Evolutionary conservation across 2,888 invertebrate species (phyloP).

Genomic region (Mermis nigrescens): DNA sequence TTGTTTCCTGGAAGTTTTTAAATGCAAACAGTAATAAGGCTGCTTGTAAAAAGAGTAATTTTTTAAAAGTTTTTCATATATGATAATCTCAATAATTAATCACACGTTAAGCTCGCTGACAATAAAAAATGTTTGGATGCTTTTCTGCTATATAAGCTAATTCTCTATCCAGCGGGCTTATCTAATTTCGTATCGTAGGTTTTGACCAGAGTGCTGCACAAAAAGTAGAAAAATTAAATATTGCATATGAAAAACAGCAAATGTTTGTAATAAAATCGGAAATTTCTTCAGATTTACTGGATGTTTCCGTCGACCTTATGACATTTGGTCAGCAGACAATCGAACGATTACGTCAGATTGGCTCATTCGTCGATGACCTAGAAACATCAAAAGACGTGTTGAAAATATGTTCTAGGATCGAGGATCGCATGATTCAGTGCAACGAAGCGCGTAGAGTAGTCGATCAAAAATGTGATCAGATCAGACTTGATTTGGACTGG

Average conservation of each 20-base stretch:
- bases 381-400: slow-evolving; percentile 37
- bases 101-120: no score
- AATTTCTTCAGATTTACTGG: slow-evolving; percentile 44
- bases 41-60: no score
- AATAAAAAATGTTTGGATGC: no score
- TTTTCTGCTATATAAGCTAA: no score
- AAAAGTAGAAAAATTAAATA: no score
- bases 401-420: slow-evolving; percentile 37
- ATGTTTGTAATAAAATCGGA: not conserved
- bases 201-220: no score
- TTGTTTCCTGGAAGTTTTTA: no score
- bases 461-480: slow-evolving; percentile 44
- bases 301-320: slow-evolving; percentile 56
- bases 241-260: no score
- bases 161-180: not conserved
- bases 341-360: slow-evolving; percentile 52
- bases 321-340: slow-evolving; percentile 57
- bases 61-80: no score
- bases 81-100: no score
- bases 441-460: slow-evolving; percentile 53
- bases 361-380: slow-evolving; percentile 51
- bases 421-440: slow-evolving; percentile 38
- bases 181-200: not conserved
- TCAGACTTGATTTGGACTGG: slow-evolving; percentile 57
- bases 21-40: no score